A percentile compares a stretch with the other conserved stretches of the same genome.
phyloP scores from a whole-genome alignment of 2,888 invertebrate genomes.

The Bombylius major region DNA sequence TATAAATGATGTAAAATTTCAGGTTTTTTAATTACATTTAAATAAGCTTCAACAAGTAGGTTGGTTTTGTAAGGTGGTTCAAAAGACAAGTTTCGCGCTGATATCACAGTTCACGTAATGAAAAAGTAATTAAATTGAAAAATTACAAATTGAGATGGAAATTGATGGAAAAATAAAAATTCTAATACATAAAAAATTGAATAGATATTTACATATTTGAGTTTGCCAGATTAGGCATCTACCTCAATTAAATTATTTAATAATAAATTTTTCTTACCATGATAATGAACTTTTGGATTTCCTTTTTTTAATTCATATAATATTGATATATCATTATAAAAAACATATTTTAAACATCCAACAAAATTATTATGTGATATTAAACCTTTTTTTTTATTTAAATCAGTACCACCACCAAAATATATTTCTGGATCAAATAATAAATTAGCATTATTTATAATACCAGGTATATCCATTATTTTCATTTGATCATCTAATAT shows the following conservation, averaged over 20 bases:
- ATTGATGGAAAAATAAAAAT: too few species aligned
- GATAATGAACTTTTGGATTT: constrained; percentile 75
- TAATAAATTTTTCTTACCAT: constrained; percentile 33
- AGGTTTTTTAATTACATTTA: too few species aligned
- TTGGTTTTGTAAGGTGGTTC: too few species aligned
- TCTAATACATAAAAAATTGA: too few species aligned
- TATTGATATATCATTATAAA: constrained; percentile 85
- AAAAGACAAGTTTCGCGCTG: too few species aligned
- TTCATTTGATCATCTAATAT: constrained; percentile 62
- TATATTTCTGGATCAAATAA: constrained; percentile 91
- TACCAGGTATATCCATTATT: constrained; percentile 55
- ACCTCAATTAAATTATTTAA: too few species aligned
- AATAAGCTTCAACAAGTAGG: too few species aligned
- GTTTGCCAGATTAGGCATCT: too few species aligned
- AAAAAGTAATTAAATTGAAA: neutral
- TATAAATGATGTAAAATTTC: too few species aligned
- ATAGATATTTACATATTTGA: too few species aligned
- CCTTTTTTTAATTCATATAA: constrained; percentile 74
- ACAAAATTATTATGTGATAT: constrained; percentile 75
- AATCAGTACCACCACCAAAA: constrained; percentile 77
- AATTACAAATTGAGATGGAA: too few species aligned
- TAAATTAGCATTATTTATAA: constrained; percentile 42
- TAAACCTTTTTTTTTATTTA: constrained; percentile 69
- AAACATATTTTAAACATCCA: constrained; percentile 82
- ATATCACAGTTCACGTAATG: too few species aligned